phyloP scores from a whole-genome alignment of 2,888 invertebrate species.

The Caenorhabditis zanzibari region DNA sequence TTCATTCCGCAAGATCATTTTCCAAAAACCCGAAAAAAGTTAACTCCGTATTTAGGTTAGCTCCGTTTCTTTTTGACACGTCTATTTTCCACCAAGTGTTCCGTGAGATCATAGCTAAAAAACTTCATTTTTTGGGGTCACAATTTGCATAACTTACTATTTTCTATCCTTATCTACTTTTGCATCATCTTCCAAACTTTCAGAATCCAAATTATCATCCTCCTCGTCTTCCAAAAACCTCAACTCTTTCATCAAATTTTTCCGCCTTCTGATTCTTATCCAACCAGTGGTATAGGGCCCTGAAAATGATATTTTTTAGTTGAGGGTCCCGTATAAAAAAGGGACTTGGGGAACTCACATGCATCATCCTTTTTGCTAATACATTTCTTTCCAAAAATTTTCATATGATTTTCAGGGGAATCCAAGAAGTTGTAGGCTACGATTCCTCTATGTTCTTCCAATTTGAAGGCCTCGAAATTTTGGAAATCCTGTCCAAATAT shows the following conservation, averaged over 20 bases:
- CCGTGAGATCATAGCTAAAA: too few species aligned
- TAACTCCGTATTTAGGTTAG: too few species aligned
- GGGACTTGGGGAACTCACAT: too few species aligned
- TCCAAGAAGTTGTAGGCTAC: conserved; percentile 20
- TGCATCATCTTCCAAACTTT: not conserved
- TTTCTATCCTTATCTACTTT: not conserved
- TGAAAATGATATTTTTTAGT: not conserved
- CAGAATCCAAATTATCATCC: not conserved
- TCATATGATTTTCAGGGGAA: not conserved
- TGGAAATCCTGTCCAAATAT: conserved; percentile 30
- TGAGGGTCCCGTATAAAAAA: not conserved
- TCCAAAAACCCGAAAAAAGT: too few species aligned
- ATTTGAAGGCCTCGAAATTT: not conserved
- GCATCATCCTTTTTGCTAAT: conserved; percentile 12
- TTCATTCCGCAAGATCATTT: too few species aligned
- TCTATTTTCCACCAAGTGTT: too few species aligned
- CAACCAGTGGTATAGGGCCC: conserved; percentile 1
- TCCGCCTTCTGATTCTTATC: not conserved
- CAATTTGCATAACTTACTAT: not conserved
- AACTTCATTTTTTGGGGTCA: too few species aligned
- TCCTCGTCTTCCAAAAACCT: not conserved
- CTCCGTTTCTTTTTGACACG: too few species aligned
- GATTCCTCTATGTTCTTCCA: not conserved
- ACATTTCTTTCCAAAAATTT: conserved; percentile 13
- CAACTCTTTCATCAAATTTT: not conserved